Conservation (phyloP, 1,140 invertebrate species). For the Colletes latitarsis region DNA sequence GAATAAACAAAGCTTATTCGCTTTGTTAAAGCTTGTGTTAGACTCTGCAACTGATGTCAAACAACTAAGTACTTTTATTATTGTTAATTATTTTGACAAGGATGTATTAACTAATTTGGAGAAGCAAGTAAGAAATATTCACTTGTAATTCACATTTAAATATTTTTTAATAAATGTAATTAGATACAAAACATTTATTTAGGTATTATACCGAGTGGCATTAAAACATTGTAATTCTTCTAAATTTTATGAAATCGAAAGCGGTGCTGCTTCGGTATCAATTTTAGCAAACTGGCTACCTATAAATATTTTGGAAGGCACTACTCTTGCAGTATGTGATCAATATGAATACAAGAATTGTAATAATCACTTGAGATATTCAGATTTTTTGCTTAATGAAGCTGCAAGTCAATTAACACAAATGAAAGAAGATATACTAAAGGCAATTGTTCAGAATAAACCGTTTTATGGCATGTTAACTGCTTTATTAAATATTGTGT, state of each 20-base stretch:
- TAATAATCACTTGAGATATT: slow-evolving; percentile 33
- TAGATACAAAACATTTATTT: slow-evolving; percentile 14
- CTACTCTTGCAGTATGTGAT: not conserved
- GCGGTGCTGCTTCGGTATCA: slow-evolving; percentile 79
- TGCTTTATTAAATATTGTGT: slow-evolving; percentile 66
- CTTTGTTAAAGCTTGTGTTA: slow-evolving; percentile 74
- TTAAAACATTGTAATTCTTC: slow-evolving; percentile 79
- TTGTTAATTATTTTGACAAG: slow-evolving; percentile 75
- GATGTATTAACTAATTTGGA: slow-evolving; percentile 58
- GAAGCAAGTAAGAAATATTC: slow-evolving; percentile 58
- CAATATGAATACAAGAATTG: not conserved
- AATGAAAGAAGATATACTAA: slow-evolving; percentile 76
- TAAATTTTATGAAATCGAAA: slow-evolving; percentile 82
- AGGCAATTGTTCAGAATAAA: slow-evolving; percentile 70
- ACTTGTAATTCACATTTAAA: slow-evolving; percentile 6
- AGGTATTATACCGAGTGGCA: slow-evolving; percentile 74
- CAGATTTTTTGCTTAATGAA: slow-evolving; percentile 64
- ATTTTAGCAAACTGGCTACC: slow-evolving; percentile 69
- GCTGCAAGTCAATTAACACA: slow-evolving; percentile 68
- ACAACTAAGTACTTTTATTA: slow-evolving; percentile 74
- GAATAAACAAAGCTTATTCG: slow-evolving; percentile 63
- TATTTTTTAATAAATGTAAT: slow-evolving; percentile 20
- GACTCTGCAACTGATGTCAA: slow-evolving; percentile 80
- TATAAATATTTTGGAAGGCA: slow-evolving; percentile 30
- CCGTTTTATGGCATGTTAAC: slow-evolving; percentile 76